phyloP scores from a whole-genome alignment of 1,140 invertebrate genomes.

The Samia ricini region DNA sequence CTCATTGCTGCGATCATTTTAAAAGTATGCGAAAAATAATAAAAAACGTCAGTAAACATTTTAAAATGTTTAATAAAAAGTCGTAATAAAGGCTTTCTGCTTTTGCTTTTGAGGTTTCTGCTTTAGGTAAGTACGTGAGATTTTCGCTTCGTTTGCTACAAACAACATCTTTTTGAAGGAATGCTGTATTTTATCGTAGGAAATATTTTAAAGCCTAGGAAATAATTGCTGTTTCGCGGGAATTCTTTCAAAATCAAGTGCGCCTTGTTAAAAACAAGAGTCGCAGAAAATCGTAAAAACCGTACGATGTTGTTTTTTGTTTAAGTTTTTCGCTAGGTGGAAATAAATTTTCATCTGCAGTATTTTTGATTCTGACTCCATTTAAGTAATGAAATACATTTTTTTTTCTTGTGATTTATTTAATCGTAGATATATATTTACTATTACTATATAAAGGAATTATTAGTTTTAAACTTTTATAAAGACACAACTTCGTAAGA shows the following conservation, averaged over 20 bases:
- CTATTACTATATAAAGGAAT: too few relatives aligned
- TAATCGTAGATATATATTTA: too few relatives aligned
- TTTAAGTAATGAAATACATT: conserved; percentile 24
- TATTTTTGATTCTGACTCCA: conserved; percentile 14
- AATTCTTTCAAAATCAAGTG: conserved; percentile 5
- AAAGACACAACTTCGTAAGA: too few relatives aligned
- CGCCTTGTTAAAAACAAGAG: conserved; percentile 21
- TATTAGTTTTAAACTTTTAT: too few relatives aligned
- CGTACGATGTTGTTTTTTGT: conserved; percentile 18
- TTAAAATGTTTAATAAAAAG: too few relatives aligned
- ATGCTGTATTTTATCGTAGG: neutral
- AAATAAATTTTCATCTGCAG: conserved; percentile 1
- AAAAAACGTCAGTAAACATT: too few relatives aligned
- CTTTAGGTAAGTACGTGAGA: neutral
- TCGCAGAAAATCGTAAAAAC: conserved; percentile 16
- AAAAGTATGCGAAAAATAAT: too few relatives aligned
- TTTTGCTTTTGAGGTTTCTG: neutral
- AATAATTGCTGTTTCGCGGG: neutral
- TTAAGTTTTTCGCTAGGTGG: neutral
- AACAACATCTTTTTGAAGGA: neutral
- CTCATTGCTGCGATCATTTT: too few relatives aligned
- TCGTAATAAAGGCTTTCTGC: too few relatives aligned
- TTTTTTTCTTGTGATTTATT: too few relatives aligned
- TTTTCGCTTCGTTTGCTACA: neutral
- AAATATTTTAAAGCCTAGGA: neutral